Evolutionary conservation across 53 echinoderm and acorn worm genomes (phyloP).

Genomic region (Antedon mediterranea): DNA sequence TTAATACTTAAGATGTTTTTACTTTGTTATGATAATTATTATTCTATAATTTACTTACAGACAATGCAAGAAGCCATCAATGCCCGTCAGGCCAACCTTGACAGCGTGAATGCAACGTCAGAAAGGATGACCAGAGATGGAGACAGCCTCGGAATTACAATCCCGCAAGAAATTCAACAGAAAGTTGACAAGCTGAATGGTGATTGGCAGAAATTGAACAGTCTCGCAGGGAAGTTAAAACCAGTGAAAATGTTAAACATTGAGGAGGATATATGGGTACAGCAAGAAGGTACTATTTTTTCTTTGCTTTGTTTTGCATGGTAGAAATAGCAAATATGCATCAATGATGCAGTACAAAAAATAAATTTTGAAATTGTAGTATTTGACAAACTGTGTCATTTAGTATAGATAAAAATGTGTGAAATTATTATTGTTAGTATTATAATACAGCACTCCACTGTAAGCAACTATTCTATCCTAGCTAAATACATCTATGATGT

Average conservation of each 20-base stretch:
- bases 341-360: no score
- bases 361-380: no score
- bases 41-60: conserved; percentile 8
- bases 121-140: conserved; percentile 60
- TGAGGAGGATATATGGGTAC: conserved; percentile 50
- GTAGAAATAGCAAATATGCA: background rate
- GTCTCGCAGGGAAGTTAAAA: conserved; percentile 51
- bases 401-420: no score
- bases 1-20: no score
- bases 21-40: no score
- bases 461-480: no score
- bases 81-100: conserved; percentile 79
- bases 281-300: conserved; percentile 58
- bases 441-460: no score
- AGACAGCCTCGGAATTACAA: conserved; percentile 28
- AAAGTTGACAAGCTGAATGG: conserved; percentile 66
- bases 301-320: background rate
- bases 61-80: conserved; percentile 73
- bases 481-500: no score
- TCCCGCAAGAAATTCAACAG: conserved; percentile 53
- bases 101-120: conserved; percentile 53
- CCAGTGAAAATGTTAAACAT: conserved; percentile 56
- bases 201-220: conserved; percentile 67
- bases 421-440: no score
- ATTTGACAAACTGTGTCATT: no score